Evolutionary conservation across 2,888 invertebrate species (phyloP).

Genomic region (Metellina segmentata): DNA sequence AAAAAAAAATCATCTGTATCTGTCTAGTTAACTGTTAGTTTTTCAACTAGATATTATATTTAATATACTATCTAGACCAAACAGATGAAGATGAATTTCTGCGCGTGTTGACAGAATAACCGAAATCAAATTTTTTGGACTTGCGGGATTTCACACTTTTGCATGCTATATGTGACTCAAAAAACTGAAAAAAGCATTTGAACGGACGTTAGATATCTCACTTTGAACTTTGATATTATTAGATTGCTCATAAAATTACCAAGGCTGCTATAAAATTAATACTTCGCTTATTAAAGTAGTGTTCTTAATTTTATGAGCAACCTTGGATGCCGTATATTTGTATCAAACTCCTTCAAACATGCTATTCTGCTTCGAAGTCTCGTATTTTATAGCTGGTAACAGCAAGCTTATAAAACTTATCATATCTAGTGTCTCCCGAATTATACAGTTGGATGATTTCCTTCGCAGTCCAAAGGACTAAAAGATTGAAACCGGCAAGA

Average conservation of each 20-base stretch:
- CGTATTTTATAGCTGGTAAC: conserved; percentile 12
- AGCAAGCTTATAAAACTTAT: conserved; percentile 25
- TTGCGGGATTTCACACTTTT: no score
- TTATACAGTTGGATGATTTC: conserved; percentile 1
- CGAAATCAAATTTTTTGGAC: no score
- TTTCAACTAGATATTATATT: no score
- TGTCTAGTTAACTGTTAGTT: no score
- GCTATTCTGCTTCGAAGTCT: conserved; percentile 12
- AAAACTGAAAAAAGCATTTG: neutral
- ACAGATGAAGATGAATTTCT: no score
- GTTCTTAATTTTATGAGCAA: conserved; percentile 30
- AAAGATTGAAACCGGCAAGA: no score
- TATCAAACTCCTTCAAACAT: conserved; percentile 8
- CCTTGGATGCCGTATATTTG: conserved; percentile 12
- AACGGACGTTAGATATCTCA: neutral
- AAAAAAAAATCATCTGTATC: no score
- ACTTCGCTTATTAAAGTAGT: conserved; percentile 21
- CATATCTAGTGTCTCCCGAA: neutral
- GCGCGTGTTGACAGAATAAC: no score
- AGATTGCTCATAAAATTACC: conserved; percentile 25
- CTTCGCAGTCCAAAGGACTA: neutral
- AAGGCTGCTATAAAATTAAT: conserved; percentile 12
- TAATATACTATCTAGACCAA: no score
- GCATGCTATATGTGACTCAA: neutral
- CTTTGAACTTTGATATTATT: conserved; percentile 43